phyloP scores from a whole-genome alignment of 2,797 vertebrate species.

The Cichlasoma orientale region DNA sequence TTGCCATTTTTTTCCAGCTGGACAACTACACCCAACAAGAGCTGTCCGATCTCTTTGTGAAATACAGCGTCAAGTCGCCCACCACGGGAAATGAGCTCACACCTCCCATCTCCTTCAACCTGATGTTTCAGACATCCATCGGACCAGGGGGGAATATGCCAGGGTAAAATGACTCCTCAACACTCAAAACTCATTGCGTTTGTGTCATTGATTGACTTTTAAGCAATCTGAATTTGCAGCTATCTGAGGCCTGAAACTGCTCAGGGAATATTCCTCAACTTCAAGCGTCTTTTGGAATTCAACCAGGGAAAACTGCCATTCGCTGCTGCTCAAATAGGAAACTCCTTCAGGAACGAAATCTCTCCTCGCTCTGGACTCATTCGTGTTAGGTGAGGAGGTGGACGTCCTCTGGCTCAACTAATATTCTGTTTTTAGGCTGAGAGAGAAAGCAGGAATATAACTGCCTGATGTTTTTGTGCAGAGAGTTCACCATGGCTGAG shows the following conservation, averaged over 20 bases:
- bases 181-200: neutral
- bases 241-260: constrained; percentile 99
- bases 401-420: neutral
- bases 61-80: constrained; percentile 96
- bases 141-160: constrained; percentile 97
- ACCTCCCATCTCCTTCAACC: constrained; percentile 93
- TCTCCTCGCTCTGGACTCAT: constrained; percentile 98
- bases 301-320: constrained; percentile 99
- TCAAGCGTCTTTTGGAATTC: constrained; percentile 97
- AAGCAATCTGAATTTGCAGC: constrained; percentile 68
- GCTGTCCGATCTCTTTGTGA: constrained; percentile 92
- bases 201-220: neutral
- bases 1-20: constrained; percentile 78
- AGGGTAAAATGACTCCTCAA: constrained; percentile 81
- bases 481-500: constrained; percentile 99
- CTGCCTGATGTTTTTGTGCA: constrained; percentile 46
- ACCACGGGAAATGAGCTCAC: constrained; percentile 93
- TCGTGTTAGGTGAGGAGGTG: constrained; percentile 92
- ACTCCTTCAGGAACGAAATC: constrained; percentile 98
- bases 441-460: neutral
- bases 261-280: constrained; percentile 99
- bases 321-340: constrained; percentile 98
- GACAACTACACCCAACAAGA: constrained; percentile 95
- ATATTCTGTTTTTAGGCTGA: neutral
- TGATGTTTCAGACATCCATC: constrained; percentile 99